phyloP scores from a whole-genome alignment of 2,888 invertebrate genomes.

The Drepana falcataria region DNA sequence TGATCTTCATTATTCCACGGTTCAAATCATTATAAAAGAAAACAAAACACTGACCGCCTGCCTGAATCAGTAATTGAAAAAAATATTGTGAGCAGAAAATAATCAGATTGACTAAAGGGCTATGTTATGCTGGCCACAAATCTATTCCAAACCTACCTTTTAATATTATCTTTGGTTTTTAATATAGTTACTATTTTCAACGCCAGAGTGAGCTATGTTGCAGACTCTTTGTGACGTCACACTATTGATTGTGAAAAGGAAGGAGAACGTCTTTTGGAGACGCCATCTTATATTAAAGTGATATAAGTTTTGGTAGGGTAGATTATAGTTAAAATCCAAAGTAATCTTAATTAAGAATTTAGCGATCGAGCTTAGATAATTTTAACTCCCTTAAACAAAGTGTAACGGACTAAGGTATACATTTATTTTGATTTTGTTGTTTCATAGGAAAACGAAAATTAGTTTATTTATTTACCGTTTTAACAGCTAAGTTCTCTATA shows the following conservation, averaged over 20 bases:
- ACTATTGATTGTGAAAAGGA: conserved; percentile 67
- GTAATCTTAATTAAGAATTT: conserved; percentile 67
- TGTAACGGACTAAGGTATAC: conserved; percentile 89
- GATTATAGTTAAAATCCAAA: conserved; percentile 71
- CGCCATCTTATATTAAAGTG: conserved; percentile 79
- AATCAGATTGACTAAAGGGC: background rate
- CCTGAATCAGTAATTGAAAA: no score
- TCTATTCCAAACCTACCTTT: no score
- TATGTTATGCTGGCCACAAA: background rate
- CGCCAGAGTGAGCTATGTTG: conserved; percentile 53
- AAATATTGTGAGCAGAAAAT: no score
- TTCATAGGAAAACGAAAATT: conserved; percentile 46
- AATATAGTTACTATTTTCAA: conserved; percentile 16
- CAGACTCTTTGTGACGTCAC: conserved; percentile 76
- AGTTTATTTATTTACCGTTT: conserved; percentile 76
- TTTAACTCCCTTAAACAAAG: conserved; percentile 78
- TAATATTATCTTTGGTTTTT: conserved; percentile 3
- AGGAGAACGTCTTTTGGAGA: conserved; percentile 74
- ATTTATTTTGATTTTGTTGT: conserved; percentile 68
- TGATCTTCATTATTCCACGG: no score
- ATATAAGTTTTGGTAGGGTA: conserved; percentile 81
- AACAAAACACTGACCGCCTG: no score
- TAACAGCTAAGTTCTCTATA: conserved; percentile 38
- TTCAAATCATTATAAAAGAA: no score
- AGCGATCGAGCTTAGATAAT: conserved; percentile 62